A percentile compares a stretch with the other conserved stretches of the same genome.
Conservation (phyloP, 1,140 invertebrate species). For the Venustaconcha ellipsiformis region DNA sequence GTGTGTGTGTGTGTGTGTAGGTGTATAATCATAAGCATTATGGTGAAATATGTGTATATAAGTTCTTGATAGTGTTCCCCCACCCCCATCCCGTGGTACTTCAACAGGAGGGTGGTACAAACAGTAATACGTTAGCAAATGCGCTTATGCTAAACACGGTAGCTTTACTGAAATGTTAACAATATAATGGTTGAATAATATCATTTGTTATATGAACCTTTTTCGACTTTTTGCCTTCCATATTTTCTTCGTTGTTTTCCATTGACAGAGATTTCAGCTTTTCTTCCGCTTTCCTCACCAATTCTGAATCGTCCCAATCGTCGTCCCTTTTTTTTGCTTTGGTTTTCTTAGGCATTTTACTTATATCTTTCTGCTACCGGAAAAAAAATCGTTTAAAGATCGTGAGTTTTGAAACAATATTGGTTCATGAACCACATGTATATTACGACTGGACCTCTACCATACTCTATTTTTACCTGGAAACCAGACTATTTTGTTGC, state of each 20-base stretch:
- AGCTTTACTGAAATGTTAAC: not conserved
- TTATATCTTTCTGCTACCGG: too few relatives aligned
- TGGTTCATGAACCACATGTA: too few relatives aligned
- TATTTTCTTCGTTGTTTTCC: not conserved
- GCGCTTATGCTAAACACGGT: not conserved
- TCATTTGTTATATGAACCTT: not conserved
- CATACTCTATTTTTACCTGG: too few relatives aligned
- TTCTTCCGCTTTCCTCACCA: conserved; percentile 4
- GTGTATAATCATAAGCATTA: too few relatives aligned
- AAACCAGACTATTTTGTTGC: too few relatives aligned
- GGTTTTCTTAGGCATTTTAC: conserved; percentile 12
- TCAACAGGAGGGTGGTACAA: not conserved
- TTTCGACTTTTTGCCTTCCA: conserved; percentile 3
- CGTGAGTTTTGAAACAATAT: too few relatives aligned
- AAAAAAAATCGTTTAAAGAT: too few relatives aligned
- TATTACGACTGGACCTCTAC: too few relatives aligned
- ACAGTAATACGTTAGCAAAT: not conserved
- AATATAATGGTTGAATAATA: not conserved
- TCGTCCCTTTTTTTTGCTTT: conserved; percentile 3
- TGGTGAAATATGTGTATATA: too few relatives aligned
- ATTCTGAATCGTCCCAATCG: conserved; percentile 4
- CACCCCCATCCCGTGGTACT: too few relatives aligned
- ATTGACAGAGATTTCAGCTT: not conserved
- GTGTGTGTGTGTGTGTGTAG: too few relatives aligned
- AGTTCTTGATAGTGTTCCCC: too few relatives aligned